Conservation (phyloP, 2,113 vertebrate genomes). For the Zosterops lateralis region DNA sequence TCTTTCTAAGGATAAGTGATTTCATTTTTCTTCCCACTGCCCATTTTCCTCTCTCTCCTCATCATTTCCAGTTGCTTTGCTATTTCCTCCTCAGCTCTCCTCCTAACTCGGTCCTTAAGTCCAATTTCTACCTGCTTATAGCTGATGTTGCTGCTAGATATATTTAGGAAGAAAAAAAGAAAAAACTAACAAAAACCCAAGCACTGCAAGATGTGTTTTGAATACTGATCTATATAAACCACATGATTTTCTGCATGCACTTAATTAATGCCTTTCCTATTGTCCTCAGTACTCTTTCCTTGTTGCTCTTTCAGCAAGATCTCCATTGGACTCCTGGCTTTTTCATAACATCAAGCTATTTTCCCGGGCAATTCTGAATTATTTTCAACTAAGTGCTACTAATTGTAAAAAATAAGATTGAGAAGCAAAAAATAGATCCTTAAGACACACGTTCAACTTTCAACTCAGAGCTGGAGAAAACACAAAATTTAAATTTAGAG, state of each 20-base stretch:
- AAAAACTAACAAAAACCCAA: neutral
- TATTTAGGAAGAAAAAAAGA: neutral
- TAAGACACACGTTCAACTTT: neutral
- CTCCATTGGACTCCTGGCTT: neutral
- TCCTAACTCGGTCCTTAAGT: neutral
- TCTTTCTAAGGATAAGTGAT: constrained; percentile 2
- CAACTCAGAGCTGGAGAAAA: neutral
- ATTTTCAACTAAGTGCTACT: neutral
- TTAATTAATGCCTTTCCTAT: neutral
- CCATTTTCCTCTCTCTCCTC: neutral
- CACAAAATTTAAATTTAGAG: neutral
- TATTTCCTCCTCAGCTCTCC: neutral
- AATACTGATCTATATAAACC: neutral
- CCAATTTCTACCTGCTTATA: neutral
- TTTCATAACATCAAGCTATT: neutral
- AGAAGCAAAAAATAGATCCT: neutral
- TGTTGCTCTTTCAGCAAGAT: neutral
- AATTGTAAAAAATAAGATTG: neutral
- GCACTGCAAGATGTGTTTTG: neutral
- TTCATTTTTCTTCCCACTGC: constrained; percentile 13
- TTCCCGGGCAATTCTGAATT: neutral
- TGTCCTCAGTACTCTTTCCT: neutral
- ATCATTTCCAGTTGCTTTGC: neutral
- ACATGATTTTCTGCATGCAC: neutral
- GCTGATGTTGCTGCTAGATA: neutral